Base-by-base conservation (phyloP, 2,797 vertebrate species). In the Spheniscus humboldti region DNA sequence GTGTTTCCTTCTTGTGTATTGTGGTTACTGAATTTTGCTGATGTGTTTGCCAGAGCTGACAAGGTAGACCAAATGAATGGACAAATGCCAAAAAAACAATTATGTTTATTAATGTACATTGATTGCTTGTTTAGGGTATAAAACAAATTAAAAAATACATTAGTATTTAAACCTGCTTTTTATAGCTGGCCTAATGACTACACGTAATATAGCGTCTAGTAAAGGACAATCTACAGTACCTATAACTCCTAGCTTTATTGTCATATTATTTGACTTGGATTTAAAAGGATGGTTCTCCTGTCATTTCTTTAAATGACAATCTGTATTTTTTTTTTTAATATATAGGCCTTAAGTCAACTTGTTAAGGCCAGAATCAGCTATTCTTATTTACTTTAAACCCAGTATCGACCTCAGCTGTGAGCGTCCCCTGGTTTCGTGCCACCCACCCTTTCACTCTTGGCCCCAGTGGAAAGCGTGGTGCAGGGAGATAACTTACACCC, bases 81-180 rank as follows among this genome's bases (percentile, higher is more conserved):
- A 99, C 72, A 97, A 64, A 97, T 87, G 98, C 99, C 99, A 99
- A 98, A 98, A 98, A 97, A 93, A 69, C 98, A 98, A 98, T 99
- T 99, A 99, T 97, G 97, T 98, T 98, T 99, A 99, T 99, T 98
- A 99, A 99, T 98, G 98, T 98, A 97, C 98, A 99, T 99, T 98
- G 98, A 99, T 99, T 98, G 98, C 98, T 98, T 98, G 98, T 98
- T 99, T 98, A 99, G 98, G 97, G 95, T 98, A 98, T 98, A 98
- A 98, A 98, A 98, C 98, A 98, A 98, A 98, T 98, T 98, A 92
- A 97, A 96, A 98, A 98, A 98, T 98, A 98, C 95, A 97, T 98
- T 97, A 97, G 96, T 97, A 98, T 98, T 98, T 98, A 98, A 98
- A 97, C 86, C 79, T 97, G 91, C 94, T 91, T 97, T 97, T 98